Conservation (phyloP, 2,797 vertebrate species). For the Knipowitschia caucasica region DNA sequence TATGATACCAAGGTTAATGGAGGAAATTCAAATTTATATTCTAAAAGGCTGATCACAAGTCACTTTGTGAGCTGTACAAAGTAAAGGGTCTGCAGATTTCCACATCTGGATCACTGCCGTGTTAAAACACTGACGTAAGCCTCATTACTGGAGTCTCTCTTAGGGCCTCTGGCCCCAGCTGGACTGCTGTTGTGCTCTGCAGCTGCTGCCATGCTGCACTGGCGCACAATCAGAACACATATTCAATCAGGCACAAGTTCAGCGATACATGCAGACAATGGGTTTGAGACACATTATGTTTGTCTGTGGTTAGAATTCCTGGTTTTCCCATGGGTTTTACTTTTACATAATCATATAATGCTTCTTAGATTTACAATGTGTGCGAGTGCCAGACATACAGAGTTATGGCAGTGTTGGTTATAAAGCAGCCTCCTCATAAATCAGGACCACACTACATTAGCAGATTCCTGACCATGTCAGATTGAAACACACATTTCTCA, state of each 20-base stretch:
- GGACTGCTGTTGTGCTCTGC: slow-evolving; percentile 17
- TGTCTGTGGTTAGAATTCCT: slow-evolving; percentile 15
- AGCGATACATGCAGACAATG: neutral
- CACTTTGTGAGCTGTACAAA: slow-evolving; percentile 13
- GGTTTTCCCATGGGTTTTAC: slow-evolving; percentile 8
- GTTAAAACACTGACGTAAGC: slow-evolving; percentile 61
- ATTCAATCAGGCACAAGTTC: neutral
- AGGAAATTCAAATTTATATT: slow-evolving; percentile 1
- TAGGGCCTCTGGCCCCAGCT: slow-evolving; percentile 38
- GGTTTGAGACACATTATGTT: slow-evolving; percentile 8
- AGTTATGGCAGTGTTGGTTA: slow-evolving; percentile 35
- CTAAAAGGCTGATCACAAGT: slow-evolving; percentile 24
- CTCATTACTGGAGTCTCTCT: slow-evolving; percentile 15
- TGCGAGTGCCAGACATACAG: slow-evolving; percentile 9
- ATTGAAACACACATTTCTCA: slow-evolving; percentile 26
- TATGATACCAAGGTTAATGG: neutral
- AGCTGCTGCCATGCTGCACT: slow-evolving; percentile 38
- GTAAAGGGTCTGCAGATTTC: slow-evolving; percentile 37
- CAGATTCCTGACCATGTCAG: slow-evolving; percentile 30
- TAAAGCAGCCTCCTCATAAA: slow-evolving; percentile 22
- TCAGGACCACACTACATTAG: slow-evolving; percentile 32
- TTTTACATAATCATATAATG: slow-evolving; percentile 18
- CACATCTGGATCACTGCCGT: slow-evolving; percentile 48
- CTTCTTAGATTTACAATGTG: slow-evolving; percentile 38
- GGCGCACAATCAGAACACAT: slow-evolving; percentile 20